Base-by-base conservation (phyloP, 2,888 invertebrate genomes). In the Liodrosophila aerea region DNA sequence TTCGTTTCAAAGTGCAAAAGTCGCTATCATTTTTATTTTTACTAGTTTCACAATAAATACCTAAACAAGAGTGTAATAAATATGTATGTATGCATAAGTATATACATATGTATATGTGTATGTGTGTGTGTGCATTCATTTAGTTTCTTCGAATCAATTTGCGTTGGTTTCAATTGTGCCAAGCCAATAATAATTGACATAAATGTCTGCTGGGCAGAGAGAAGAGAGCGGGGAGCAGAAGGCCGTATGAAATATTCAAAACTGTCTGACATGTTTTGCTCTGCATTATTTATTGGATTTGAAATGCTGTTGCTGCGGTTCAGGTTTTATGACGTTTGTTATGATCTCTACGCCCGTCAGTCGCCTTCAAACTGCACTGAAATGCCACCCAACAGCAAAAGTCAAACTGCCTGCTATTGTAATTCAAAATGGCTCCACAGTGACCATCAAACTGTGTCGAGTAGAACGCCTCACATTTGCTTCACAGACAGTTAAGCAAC, bases 131-230 rank as follows among this genome's bases (percentile, higher is more conserved):
- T 31, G 40, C 41, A 53, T 65, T 52, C 72, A 76, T 76, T 61
- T 74, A 76, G 80, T 76, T 78, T 82, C 68, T 61, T 73, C 47
- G 63, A 82, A 78, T 82, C 82, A 82, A 85, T 82, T 82, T 85
- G 78, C 78, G 76, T 81, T 68, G 56, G 58, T 66, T 73, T 74
- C 78, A 82, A 77, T 84, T 84, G 78, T 78, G 59, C 62, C 75
- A 61, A 66, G 76, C 69, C 78, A 78, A 82, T 78, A 78, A 82
- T 80, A 78, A 78, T 78, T 78, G 78, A 83, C 77, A 78, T 61
- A 78, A 68, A 73, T 73, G 76, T 52, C 66, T 70, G n/a, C n/a
- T n/a, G n/a, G 69, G 66, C 65, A 57, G 46, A 39, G 52, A 40
- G 76, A n/a, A n/a, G n/a, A n/a, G n/a, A n/a, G n/a, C n/a, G n/a